These are phyloP conservation scores for Hipposideros armiger DNA, from an alignment of 2,113 vertebrate species.

Conservation along the genomic window DNA sequence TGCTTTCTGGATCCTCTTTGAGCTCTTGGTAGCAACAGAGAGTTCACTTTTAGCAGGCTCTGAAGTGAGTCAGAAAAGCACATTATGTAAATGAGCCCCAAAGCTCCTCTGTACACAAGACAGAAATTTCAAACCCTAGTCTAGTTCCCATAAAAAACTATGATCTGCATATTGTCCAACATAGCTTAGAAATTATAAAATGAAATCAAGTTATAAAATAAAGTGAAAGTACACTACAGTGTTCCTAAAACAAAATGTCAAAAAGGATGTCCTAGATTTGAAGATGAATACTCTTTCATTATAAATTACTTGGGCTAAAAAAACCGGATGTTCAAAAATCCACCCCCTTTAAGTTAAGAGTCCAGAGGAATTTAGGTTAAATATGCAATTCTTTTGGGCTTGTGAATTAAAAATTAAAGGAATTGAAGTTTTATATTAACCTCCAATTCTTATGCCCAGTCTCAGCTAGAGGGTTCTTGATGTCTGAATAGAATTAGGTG, in stretches of 20 bases:
- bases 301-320: background rate
- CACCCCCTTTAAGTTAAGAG: background rate
- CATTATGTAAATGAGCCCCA: background rate
- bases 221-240: background rate
- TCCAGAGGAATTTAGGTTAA: background rate
- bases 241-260: background rate
- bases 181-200: slow-evolving; percentile 2
- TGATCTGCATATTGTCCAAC: background rate
- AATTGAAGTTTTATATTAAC: slow-evolving; percentile 8
- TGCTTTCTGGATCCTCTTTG: background rate
- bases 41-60: background rate
- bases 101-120: background rate
- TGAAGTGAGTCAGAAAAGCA: background rate
- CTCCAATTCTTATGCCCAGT: background rate
- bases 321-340: background rate
- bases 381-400: background rate
- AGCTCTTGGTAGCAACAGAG: background rate
- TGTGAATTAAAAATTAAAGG: slow-evolving; percentile 15
- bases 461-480: background rate
- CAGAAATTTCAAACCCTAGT: background rate
- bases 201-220: background rate
- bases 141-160: background rate
- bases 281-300: slow-evolving; percentile 1
- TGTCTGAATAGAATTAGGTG: background rate
- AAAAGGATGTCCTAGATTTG: background rate